Percentiles rank a stretch among this genome's conserved stretches.
These are phyloP conservation scores for Rhingia campestris DNA, from an alignment of 2,888 invertebrate species.

Conservation along the genomic window DNA sequence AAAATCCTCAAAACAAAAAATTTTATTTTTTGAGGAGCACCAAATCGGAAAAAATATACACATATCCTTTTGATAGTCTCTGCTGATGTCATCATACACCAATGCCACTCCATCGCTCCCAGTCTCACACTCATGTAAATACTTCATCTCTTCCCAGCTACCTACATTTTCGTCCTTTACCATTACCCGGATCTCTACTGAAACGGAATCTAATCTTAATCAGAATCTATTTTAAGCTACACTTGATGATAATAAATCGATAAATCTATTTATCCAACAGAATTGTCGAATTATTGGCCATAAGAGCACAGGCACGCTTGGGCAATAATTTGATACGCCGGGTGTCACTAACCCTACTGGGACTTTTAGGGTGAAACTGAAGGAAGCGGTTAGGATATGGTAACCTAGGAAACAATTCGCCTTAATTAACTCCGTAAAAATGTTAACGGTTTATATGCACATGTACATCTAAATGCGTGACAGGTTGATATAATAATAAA, in stretches of 20 bases:
- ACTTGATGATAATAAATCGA: slow-evolving; percentile 66
- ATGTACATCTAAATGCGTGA: slow-evolving; percentile 38
- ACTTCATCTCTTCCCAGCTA: background rate
- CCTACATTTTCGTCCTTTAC: slow-evolving; percentile 38
- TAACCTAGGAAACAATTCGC: slow-evolving; percentile 36
- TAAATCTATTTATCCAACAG: slow-evolving; percentile 38
- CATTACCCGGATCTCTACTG: slow-evolving; percentile 36
- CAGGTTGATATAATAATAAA: slow-evolving; percentile 60
- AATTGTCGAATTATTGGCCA: slow-evolving; percentile 22
- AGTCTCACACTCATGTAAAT: background rate
- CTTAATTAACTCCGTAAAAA: slow-evolving; percentile 53
- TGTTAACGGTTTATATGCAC: slow-evolving; percentile 19
- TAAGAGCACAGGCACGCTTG: slow-evolving; percentile 23
- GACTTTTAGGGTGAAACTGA: too few species aligned
- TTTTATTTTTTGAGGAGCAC: background rate
- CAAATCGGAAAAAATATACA: slow-evolving; percentile 18
- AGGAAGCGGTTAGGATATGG: background rate
- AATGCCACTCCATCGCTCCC: background rate
- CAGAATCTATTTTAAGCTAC: slow-evolving; percentile 70
- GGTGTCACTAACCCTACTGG: too few species aligned
- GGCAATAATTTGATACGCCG: too few species aligned
- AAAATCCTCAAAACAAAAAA: slow-evolving; percentile 22
- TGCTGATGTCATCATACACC: slow-evolving; percentile 41
- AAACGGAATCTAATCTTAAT: slow-evolving; percentile 65
- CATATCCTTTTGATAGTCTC: slow-evolving; percentile 27